Evolutionary conservation across 2,113 vertebrate species (phyloP).

Genomic region (Salvelinus sp.): DNA sequence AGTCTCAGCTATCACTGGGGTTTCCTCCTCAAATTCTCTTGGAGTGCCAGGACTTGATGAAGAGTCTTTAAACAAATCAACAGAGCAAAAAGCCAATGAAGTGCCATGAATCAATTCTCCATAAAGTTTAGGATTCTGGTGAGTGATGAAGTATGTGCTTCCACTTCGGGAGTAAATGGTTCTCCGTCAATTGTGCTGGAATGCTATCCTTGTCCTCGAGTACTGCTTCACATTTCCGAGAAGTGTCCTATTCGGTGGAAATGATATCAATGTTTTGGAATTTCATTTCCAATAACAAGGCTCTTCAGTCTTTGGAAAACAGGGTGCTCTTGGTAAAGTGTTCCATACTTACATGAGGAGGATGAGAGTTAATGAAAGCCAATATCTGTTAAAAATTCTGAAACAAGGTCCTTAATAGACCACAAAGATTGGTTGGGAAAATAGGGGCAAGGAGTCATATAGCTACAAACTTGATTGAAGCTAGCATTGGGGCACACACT

Average conservation of each 20-base stretch:
- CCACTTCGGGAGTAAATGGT: conserved; percentile 72
- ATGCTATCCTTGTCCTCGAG: conserved; percentile 82
- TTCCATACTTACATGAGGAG: conserved; percentile 11
- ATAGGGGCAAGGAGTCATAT: neutral
- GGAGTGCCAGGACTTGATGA: conserved; percentile 27
- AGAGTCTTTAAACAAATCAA: conserved; percentile 48
- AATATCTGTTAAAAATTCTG: conserved; percentile 8
- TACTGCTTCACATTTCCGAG: conserved; percentile 76
- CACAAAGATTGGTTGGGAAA: neutral
- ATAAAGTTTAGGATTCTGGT: conserved; percentile 65
- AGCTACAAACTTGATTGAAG: neutral
- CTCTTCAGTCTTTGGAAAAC: conserved; percentile 76
- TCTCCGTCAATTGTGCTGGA: conserved; percentile 72
- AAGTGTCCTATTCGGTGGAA: conserved; percentile 80
- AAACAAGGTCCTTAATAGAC: neutral
- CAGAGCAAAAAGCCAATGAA: conserved; percentile 60
- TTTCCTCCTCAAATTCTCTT: neutral
- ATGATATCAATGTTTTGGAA: conserved; percentile 75
- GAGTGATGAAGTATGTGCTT: conserved; percentile 72
- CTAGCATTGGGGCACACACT: neutral
- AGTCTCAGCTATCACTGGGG: neutral
- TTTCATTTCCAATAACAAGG: conserved; percentile 77
- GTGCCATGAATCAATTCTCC: conserved; percentile 61
- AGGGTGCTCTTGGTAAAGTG: conserved; percentile 48
- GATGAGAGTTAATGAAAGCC: conserved; percentile 3